Conservation (phyloP, 2,888 invertebrate genomes). For the Acronicta psi region DNA sequence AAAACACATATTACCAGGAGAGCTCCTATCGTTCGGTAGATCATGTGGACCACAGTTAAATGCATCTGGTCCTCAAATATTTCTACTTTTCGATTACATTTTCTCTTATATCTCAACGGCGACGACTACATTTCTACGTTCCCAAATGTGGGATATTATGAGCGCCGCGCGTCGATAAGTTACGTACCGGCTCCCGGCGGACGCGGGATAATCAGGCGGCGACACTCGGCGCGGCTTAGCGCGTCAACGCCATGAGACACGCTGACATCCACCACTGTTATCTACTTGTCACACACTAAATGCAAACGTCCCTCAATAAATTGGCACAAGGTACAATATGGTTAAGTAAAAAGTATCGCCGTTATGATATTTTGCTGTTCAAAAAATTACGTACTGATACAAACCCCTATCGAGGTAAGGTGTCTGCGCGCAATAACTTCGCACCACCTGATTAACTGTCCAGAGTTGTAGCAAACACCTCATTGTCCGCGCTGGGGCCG, state of each 20-base stretch:
- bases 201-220: constrained; percentile 9
- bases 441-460: constrained; percentile 59
- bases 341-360: too few species aligned
- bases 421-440: constrained; percentile 53
- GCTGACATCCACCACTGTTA: neutral
- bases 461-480: constrained; percentile 48
- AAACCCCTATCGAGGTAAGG: constrained; percentile 2
- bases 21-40: constrained; percentile 62
- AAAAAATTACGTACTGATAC: too few species aligned
- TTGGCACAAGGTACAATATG: too few species aligned
- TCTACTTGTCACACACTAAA: neutral
- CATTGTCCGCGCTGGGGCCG: constrained; percentile 43
- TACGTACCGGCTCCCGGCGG: constrained; percentile 13
- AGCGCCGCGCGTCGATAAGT: constrained; percentile 24
- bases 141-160: constrained; percentile 8
- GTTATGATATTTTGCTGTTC: too few species aligned
- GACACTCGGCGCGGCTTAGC: constrained; percentile 6
- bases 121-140: constrained; percentile 19
- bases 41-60: constrained; percentile 71
- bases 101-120: constrained; percentile 51
- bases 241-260: constrained; percentile 7
- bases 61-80: constrained; percentile 69
- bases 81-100: constrained; percentile 55
- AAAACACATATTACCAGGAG: constrained; percentile 55
- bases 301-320: neutral